These are phyloP conservation scores for Cyanoliseus patagonus DNA, from an alignment of 2,113 vertebrate species.

Conservation along the genomic window DNA sequence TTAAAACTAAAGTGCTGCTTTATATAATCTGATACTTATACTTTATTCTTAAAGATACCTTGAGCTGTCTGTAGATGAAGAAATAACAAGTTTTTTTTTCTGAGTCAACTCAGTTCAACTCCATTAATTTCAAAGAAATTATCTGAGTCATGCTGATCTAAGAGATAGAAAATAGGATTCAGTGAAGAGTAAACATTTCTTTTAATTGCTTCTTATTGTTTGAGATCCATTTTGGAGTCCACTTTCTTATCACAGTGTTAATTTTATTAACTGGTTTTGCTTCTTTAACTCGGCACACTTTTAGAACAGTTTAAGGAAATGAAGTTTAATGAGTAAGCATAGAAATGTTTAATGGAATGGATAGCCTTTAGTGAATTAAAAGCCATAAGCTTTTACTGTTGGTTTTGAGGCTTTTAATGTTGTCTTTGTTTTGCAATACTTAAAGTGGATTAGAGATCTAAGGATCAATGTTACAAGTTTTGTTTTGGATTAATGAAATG, in stretches of 20 bases:
- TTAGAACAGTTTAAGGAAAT: conserved; percentile 7
- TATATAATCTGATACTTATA: conserved; percentile 36
- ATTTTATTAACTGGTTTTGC: conserved; percentile 9
- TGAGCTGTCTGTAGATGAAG: conserved; percentile 3
- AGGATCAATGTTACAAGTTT: conserved; percentile 49
- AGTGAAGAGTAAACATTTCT: background rate
- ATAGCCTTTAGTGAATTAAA: background rate
- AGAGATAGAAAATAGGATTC: background rate
- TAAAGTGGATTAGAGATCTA: conserved; percentile 50
- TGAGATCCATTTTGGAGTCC: conserved; percentile 8
- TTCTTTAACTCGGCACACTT: conserved; percentile 2
- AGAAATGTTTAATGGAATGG: background rate
- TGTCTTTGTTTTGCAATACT: conserved; percentile 57
- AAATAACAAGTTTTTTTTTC: background rate
- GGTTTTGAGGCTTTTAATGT: conserved; percentile 37
- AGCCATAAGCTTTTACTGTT: conserved; percentile 27
- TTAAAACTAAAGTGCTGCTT: conserved; percentile 30
- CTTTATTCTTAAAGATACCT: conserved; percentile 17
- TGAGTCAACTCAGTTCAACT: background rate
- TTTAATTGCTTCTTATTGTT: conserved; percentile 1
- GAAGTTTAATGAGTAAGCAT: conserved; percentile 10
- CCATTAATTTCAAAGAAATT: background rate
- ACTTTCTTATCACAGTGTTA: background rate
- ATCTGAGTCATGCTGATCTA: background rate
- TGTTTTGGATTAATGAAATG: conserved; percentile 34